Evolutionary conservation across 2,797 vertebrate genomes (phyloP).

Genomic region (Anabacerthia variegaticeps): DNA sequence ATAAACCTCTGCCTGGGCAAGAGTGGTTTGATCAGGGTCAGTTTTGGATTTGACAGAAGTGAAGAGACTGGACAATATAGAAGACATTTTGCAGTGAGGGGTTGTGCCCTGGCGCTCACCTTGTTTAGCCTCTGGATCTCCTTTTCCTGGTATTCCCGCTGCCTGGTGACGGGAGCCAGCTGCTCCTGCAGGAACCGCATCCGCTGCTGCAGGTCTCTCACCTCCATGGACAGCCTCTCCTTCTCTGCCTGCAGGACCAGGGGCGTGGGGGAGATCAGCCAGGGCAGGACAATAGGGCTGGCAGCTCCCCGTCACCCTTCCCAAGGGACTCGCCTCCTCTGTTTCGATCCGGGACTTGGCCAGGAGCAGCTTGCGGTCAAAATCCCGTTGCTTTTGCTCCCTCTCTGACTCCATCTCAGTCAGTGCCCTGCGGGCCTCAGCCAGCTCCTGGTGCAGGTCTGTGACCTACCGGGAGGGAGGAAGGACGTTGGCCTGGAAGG

Average conservation of each 20-base stretch:
- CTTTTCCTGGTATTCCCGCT: slow-evolving; percentile 95
- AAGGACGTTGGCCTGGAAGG: not conserved
- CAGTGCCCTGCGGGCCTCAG: slow-evolving; percentile 88
- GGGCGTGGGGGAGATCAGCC: not conserved
- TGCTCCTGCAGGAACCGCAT: slow-evolving; percentile 93
- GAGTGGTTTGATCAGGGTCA: not conserved
- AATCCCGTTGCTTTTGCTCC: slow-evolving; percentile 94
- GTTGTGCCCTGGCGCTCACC: slow-evolving; percentile 61
- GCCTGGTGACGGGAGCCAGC: slow-evolving; percentile 89
- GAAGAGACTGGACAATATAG: not conserved
- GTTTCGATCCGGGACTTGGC: slow-evolving; percentile 97
- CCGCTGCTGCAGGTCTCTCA: slow-evolving; percentile 91
- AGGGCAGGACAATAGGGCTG: not conserved
- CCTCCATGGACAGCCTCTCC: slow-evolving; percentile 88
- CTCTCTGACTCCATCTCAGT: slow-evolving; percentile 88
- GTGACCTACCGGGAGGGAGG: slow-evolving; percentile 81
- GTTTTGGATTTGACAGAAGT: not conserved
- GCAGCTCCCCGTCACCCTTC: not conserved
- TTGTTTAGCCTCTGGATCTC: slow-evolving; percentile 97
- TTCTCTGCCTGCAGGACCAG: slow-evolving; percentile 84
- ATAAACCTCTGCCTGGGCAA: not conserved
- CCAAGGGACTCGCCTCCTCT: slow-evolving; percentile 83
- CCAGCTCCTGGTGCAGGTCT: slow-evolving; percentile 90
- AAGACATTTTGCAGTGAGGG: not conserved
- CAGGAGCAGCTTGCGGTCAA: slow-evolving; percentile 94